Percentiles rank a stretch among this genome's conserved stretches.
Conservation (phyloP, 2,797 vertebrate species). For the Coilia nasus region DNA sequence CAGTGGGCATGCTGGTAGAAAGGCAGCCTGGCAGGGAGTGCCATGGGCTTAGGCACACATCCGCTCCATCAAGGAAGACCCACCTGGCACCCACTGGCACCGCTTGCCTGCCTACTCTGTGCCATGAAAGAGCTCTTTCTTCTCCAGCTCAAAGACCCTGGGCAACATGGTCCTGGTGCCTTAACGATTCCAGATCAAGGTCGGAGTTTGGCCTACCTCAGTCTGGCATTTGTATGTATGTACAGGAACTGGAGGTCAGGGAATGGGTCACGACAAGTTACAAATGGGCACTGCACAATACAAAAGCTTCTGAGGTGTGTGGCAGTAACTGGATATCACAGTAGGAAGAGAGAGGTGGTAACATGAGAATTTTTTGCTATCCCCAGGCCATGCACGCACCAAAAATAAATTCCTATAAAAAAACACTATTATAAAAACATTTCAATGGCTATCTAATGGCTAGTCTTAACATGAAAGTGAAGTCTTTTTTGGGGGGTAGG, state of each 20-base stretch:
- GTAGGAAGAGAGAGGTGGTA: not conserved
- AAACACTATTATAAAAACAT: no score
- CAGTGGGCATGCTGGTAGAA: not conserved
- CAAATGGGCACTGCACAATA: not conserved
- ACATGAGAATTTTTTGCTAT: not conserved
- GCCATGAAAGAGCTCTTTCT: constrained; percentile 22
- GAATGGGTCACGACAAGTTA: not conserved
- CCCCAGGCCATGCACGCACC: not conserved
- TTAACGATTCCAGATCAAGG: not conserved
- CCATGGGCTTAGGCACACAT: not conserved
- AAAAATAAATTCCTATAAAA: not conserved
- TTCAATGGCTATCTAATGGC: no score
- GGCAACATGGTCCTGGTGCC: not conserved
- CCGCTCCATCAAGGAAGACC: not conserved
- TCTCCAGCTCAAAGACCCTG: constrained; percentile 43
- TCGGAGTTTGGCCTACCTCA: not conserved
- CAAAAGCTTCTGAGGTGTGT: not conserved
- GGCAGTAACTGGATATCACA: not conserved
- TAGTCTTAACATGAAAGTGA: no score
- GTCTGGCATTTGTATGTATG: not conserved
- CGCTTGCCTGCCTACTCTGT: constrained; percentile 27
- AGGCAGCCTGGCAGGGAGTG: not conserved
- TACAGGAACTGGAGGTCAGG: not conserved
- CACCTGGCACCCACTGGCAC: constrained; percentile 47
- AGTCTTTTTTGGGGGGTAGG: no score